Evolutionary conservation across 2,888 invertebrate genomes (phyloP).

Genomic region (Latrodectus elegans): DNA sequence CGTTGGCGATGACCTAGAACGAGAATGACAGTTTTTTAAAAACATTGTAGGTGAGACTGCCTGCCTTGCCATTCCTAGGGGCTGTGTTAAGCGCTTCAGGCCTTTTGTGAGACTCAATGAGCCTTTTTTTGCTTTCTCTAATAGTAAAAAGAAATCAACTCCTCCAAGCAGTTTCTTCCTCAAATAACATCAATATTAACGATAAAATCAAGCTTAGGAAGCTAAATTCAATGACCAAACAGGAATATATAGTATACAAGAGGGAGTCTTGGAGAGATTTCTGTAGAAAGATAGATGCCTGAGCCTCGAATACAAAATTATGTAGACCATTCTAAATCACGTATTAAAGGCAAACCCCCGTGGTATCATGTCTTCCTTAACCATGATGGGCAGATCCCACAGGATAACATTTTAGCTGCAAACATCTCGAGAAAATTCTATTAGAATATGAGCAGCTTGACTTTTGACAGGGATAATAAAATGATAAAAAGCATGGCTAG

Average conservation of each 20-base stretch:
- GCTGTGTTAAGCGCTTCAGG: constrained; percentile 6
- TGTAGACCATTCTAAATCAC: neutral
- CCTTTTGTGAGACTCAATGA: constrained; percentile 7
- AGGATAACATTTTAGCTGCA: no score
- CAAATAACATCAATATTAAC: neutral
- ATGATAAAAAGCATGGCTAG: no score
- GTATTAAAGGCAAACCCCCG: neutral
- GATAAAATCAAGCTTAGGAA: neutral
- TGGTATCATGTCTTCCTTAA: neutral
- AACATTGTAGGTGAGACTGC: neutral
- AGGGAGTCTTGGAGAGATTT: neutral
- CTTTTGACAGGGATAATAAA: no score
- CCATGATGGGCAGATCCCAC: no score
- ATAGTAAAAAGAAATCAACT: constrained; percentile 16
- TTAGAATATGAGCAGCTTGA: no score
- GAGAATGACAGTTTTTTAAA: constrained; percentile 15
- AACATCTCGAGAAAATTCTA: no score
- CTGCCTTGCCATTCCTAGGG: neutral
- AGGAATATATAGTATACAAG: constrained; percentile 3
- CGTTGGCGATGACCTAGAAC: neutral
- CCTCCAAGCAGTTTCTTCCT: no score
- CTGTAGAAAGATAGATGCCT: neutral
- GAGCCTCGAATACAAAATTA: neutral
- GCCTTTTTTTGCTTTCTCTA: neutral
- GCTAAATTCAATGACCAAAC: constrained; percentile 10